Evolutionary conservation across 2,113 vertebrate species (phyloP).

Genomic region (Octodon degus): DNA sequence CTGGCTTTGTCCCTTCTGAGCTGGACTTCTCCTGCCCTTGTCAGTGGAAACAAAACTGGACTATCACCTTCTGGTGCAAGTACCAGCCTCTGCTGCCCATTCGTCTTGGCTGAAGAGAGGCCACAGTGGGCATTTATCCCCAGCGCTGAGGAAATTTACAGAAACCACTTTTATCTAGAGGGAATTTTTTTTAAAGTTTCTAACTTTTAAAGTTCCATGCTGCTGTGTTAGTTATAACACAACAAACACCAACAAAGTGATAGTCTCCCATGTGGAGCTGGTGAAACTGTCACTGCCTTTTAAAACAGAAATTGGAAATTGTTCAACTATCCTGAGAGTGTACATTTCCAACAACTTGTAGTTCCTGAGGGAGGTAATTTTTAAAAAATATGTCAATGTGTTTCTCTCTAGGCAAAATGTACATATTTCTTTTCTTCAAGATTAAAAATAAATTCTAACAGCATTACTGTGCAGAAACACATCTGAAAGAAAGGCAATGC

Average conservation of each 20-base stretch:
- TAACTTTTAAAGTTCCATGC: background rate
- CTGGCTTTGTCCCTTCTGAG: background rate
- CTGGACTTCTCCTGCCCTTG: background rate
- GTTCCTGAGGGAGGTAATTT: background rate
- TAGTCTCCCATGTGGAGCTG: background rate
- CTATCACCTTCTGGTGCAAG: background rate
- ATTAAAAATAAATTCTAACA: constrained; percentile 63
- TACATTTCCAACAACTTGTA: constrained; percentile 27
- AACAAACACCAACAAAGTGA: background rate
- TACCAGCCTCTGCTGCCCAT: background rate
- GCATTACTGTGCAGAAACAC: background rate
- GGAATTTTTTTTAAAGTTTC: background rate
- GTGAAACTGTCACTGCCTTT: constrained; percentile 6
- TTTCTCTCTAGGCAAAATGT: constrained; percentile 50
- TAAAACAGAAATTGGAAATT: constrained; percentile 28
- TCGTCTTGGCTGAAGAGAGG: background rate
- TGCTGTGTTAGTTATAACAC: background rate
- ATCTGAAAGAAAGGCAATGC: constrained; percentile 17
- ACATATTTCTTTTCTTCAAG: constrained; percentile 18
- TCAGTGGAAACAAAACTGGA: background rate
- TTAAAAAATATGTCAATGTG: constrained; percentile 43
- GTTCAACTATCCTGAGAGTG: background rate
- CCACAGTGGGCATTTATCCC: background rate
- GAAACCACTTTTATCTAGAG: background rate
- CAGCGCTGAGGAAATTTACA: background rate